Base-by-base conservation (phyloP, 2,113 vertebrate species). In the Aplodontia rufa region DNA sequence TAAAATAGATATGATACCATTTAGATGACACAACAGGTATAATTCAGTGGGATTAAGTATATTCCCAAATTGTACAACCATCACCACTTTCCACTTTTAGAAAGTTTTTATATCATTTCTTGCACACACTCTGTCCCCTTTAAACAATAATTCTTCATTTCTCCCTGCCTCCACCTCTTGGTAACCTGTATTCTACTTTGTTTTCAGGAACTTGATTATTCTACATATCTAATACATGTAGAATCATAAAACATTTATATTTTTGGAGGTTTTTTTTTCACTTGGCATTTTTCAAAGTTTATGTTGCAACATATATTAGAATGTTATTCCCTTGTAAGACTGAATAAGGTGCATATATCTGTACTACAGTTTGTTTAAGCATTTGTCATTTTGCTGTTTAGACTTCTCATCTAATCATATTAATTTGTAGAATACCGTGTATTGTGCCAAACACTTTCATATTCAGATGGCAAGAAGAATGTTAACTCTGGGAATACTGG, bases 301-400 rank as follows among this genome's bases (percentile, higher is more conserved):
- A 40, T 82, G 7, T 74, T 91, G 66, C 68, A 53, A 8, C 30
- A 58, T 58, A 37, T 49, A 51, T 42, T 6, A 32, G 45, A 82
- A 92, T 93, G 88, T 66, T 14, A 40, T 68, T 93, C 19, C 19
- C 84, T 87, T 88, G 60, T 64, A 75, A 90, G n/a, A 22, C 42
- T 62, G 1, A 72, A 22, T 55, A n/a, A 60, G 83, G 68, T 78
- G 58, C 3, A 60, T 26, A 2, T 60, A 60, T 60, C 58, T 60
- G 58, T 60, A 26, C 58, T 9, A 60, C 24, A 60, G 58, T 60
- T 60, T 60, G 58, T 60, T 60, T 60, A 60, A 60, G 28, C 58
- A 60, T 60, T 90, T 8, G 66, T 7, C 4, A 6, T 51, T 37
- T 69, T 93, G 58, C 13, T 30, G 19, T 90, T 74, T 90, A 84